phyloP scores from a whole-genome alignment of 2,113 vertebrate genomes.

The Triplophysa siluroides region DNA sequence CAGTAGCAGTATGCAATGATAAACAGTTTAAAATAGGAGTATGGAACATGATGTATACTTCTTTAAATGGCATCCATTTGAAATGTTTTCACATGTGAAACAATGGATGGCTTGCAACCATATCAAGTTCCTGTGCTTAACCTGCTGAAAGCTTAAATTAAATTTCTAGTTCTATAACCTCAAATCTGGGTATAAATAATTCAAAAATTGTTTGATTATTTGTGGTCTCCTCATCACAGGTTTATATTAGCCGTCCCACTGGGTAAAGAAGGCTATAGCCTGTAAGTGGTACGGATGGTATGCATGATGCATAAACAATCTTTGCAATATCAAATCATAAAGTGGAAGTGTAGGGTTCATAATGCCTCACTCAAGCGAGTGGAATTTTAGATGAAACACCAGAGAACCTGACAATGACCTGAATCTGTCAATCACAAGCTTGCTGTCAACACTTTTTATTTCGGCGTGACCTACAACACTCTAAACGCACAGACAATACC shows the following conservation, averaged over 20 bases:
- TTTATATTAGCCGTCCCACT: background rate
- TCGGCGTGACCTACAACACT: background rate
- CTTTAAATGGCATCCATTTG: no score
- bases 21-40: no score
- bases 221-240: constrained; percentile 50
- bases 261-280: background rate
- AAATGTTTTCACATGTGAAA: no score
- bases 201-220: background rate
- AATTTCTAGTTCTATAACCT: background rate
- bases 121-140: no score
- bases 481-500: constrained; percentile 13
- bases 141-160: no score
- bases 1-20: no score
- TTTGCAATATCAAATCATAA: background rate
- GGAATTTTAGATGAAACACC: background rate
- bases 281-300: no score
- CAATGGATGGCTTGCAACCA: no score
- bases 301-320: no score
- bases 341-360: constrained; percentile 38
- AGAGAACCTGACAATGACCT: constrained; percentile 46
- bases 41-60: no score
- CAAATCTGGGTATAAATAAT: background rate
- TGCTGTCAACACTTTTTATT: constrained; percentile 16
- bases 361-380: background rate
- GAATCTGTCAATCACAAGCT: constrained; percentile 34